Conservation (phyloP, 2,113 vertebrate species). For the Dermatemys mawii region DNA sequence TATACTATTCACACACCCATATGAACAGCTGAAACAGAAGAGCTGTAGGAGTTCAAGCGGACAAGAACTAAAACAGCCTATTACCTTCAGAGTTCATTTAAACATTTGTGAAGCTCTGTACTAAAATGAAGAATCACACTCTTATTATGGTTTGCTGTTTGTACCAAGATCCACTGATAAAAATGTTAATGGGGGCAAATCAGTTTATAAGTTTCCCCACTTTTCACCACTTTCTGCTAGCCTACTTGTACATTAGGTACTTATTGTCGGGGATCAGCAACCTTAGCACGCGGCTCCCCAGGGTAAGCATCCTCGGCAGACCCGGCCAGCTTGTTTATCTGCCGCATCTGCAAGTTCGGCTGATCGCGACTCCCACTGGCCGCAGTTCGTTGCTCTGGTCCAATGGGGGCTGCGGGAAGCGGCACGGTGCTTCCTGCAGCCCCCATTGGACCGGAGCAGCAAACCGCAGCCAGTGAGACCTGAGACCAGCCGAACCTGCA, state of each 20-base stretch:
- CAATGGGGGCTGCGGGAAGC: no score
- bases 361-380: no score
- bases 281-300: no score
- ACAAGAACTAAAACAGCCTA: not conserved
- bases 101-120: not conserved
- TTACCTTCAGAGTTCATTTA: not conserved
- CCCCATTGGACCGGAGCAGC: no score
- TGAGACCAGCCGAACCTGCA: no score
- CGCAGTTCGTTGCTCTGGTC: no score
- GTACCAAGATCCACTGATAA: not conserved
- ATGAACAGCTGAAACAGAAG: not conserved
- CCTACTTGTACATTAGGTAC: not conserved
- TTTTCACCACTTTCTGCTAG: not conserved
- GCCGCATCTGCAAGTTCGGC: no score
- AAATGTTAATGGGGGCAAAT: fast-evolving
- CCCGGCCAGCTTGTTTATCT: no score
- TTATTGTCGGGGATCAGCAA: no score
- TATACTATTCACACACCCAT: fast-evolving
- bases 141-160: not conserved
- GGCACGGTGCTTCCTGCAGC: no score
- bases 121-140: not conserved
- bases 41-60: not conserved
- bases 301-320: no score
- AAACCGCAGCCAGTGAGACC: no score
- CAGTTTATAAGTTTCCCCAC: not conserved